A percentile compares a stretch with the other conserved stretches of the same genome.
Conservation (phyloP, 2,888 invertebrate species). For the Heliconius cydno region DNA sequence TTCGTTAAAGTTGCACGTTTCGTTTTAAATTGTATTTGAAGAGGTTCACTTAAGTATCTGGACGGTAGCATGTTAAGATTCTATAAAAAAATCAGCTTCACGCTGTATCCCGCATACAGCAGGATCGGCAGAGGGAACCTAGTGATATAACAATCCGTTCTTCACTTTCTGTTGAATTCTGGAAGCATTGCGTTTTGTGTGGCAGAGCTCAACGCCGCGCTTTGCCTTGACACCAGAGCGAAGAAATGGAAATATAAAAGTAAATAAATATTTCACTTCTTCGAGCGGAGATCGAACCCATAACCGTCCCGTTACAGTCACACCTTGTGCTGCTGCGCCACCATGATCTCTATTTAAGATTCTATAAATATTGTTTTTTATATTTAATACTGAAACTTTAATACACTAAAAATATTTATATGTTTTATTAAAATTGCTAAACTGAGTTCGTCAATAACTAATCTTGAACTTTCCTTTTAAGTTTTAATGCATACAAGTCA, state of each 20-base stretch:
- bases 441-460: background rate
- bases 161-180: too few relatives aligned
- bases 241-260: too few relatives aligned
- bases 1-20: conserved; percentile 33
- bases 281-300: too few relatives aligned
- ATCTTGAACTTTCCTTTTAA: background rate
- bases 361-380: background rate
- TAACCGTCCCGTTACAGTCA: too few relatives aligned
- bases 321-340: too few relatives aligned
- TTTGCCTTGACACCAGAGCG: too few relatives aligned
- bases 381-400: background rate
- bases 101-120: too few relatives aligned
- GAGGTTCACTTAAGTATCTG: background rate
- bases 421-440: background rate
- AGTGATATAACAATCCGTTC: too few relatives aligned
- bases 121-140: too few relatives aligned
- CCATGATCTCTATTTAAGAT: background rate
- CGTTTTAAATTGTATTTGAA: conserved; percentile 7
- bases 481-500: background rate
- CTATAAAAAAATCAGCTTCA: background rate
- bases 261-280: too few relatives aligned
- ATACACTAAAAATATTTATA: background rate
- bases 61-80: background rate
- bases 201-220: too few relatives aligned
- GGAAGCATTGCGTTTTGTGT: too few relatives aligned